A percentile compares a stretch with the other conserved stretches of the same genome.
phyloP scores from a whole-genome alignment of 1,140 invertebrate species.

The Bombyx mandarina region DNA sequence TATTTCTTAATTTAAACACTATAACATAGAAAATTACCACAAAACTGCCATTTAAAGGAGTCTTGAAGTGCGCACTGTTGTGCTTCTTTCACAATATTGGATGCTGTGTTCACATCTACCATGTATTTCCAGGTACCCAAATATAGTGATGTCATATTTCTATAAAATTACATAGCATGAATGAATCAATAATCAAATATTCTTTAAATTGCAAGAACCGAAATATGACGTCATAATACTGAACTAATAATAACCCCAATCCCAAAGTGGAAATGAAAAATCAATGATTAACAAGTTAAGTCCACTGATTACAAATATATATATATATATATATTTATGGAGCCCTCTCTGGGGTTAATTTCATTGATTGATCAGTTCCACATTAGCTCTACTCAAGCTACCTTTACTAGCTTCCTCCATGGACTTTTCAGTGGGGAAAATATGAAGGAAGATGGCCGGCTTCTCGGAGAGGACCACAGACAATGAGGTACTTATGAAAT shows the following conservation, averaged over 20 bases:
- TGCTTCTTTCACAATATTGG: conserved; percentile 36
- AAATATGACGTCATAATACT: conserved; percentile 41
- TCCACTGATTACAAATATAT: no score
- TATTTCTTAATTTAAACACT: no score
- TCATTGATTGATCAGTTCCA: conserved; percentile 15
- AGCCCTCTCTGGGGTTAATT: no score
- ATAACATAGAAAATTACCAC: no score
- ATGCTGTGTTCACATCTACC: conserved; percentile 58
- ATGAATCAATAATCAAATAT: conserved; percentile 2
- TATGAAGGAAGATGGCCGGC: conserved; percentile 25
- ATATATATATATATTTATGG: no score
- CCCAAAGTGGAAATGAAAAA: conserved; percentile 29
- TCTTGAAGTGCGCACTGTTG: conserved; percentile 29
- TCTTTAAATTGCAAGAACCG: background rate
- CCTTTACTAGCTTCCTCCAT: conserved; percentile 56
- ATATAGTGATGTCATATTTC: conserved; percentile 42
- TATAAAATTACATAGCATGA: background rate
- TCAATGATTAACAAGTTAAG: conserved; percentile 25
- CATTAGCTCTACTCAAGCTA: conserved; percentile 14
- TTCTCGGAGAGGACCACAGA: conserved; percentile 9
- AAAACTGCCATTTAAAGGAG: conserved; percentile 17
- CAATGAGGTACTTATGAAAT: conserved; percentile 64
- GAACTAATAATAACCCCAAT: conserved; percentile 26
- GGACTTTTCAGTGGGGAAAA: conserved; percentile 65
- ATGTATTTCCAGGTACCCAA: conserved; percentile 62